A percentile compares a stretch with the other conserved stretches of the same genome.
phyloP scores from a whole-genome alignment of 2,888 invertebrate species.

The Gymnocheta viridis region DNA sequence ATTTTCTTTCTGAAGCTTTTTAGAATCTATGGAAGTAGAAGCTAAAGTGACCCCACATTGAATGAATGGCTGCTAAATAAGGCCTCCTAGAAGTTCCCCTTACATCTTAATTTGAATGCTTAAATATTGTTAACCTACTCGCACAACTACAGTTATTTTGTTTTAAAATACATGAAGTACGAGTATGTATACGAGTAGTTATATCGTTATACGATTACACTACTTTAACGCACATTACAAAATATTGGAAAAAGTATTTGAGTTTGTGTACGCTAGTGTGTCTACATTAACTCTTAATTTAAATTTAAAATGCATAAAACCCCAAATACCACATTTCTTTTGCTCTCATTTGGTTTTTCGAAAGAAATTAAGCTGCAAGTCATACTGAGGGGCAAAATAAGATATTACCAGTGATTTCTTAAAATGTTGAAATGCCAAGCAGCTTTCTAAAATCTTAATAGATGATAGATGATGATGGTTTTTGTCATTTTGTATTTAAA shows the following conservation, averaged over 20 bases:
- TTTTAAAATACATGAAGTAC: not conserved
- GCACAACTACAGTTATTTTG: not conserved
- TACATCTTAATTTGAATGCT: too few species aligned
- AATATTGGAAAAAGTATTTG: slow-evolving; percentile 3
- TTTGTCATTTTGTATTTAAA: too few species aligned
- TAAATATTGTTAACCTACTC: not conserved
- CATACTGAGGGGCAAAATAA: not conserved
- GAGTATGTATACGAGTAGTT: not conserved
- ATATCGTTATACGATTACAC: not conserved
- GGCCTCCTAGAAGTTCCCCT: too few species aligned
- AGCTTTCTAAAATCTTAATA: too few species aligned
- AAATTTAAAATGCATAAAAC: slow-evolving; percentile 58
- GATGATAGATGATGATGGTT: too few species aligned
- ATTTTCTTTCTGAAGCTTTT: too few species aligned
- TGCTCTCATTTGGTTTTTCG: slow-evolving; percentile 29
- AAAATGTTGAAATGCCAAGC: not conserved
- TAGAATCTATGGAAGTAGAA: too few species aligned
- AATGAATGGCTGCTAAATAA: too few species aligned
- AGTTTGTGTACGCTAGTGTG: not conserved
- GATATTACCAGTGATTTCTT: slow-evolving; percentile 13
- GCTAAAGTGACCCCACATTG: too few species aligned
- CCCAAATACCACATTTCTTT: slow-evolving; percentile 49
- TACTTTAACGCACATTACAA: not conserved
- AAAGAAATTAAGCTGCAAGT: not conserved
- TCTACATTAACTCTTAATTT: slow-evolving; percentile 59